Base-by-base conservation (phyloP, 2,113 vertebrate genomes). In the Machaerirhynchus nigripectus region DNA sequence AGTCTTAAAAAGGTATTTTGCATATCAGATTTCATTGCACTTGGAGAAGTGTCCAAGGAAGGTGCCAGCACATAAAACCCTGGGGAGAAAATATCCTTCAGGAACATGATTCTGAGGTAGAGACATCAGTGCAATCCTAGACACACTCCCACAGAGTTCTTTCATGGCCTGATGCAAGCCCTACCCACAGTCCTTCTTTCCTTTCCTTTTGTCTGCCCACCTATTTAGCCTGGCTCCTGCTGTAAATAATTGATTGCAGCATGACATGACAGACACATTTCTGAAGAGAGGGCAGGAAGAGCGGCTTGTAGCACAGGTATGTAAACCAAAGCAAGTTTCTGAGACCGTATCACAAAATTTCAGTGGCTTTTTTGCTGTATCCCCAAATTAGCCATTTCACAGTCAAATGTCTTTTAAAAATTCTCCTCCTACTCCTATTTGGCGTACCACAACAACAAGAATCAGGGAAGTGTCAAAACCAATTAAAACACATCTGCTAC, bases 221-320 rank as follows among this genome's bases (percentile, higher is more conserved):
- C 86, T 90, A 35, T 90, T 90, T 57, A 90, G 60, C 28, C 27
- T 46, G 68, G 68, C 68, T 90, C 69, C 83, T 78, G 33, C 35
- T 89, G 42, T 94, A 89, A 95, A 97, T 97, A 81, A 96, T 91
- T 95, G 56, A 97, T 78, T 39, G 76, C 50, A 59, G 52, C 39
- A 13, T 10, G 65, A 79, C 85, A 79, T 1, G 24, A 60, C 13
- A 77, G 1, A 61, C 40, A 31, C 0, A 6, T 28, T 44, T 44
- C 42, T 10, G 35, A 35, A 63, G 69, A 63, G 59, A 81, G 6
- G 63, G 76, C 74, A 74, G 49, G 28, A 53, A 24, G 21, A 81
- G 33, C 8, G 1, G 55, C 59, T 13, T 13, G 52, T 7, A 87
- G 67, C n/a, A 67, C 4, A 55, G 21, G 21, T 27, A 52, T 13